Percentiles rank a stretch among this genome's conserved stretches.
Conservation (phyloP, 2,113 vertebrate species). For the Seriola rivoliana region DNA sequence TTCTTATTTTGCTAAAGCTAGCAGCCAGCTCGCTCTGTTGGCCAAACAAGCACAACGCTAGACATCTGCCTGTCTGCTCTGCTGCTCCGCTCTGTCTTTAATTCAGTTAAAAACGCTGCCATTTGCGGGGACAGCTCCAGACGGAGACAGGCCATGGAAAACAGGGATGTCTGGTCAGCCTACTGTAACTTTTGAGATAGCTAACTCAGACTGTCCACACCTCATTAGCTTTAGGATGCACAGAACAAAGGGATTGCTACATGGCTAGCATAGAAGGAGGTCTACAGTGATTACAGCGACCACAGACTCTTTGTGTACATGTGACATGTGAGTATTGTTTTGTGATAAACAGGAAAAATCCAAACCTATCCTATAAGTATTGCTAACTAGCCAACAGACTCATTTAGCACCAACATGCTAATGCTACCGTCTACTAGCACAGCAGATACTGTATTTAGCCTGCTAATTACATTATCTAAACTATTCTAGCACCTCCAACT, state of each 20-base stretch:
- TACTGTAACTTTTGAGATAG: not conserved
- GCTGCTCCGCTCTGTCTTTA: too few relatives aligned
- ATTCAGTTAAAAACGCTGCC: too few relatives aligned
- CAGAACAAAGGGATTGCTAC: not conserved
- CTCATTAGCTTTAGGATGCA: not conserved
- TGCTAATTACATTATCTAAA: not conserved
- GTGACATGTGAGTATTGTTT: not conserved
- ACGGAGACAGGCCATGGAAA: too few relatives aligned
- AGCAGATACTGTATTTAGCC: not conserved
- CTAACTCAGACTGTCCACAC: not conserved
- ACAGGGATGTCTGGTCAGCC: too few relatives aligned
- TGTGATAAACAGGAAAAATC: not conserved
- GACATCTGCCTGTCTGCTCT: too few relatives aligned
- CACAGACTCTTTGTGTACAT: too few relatives aligned
- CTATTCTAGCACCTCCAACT: not conserved
- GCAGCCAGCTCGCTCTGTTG: too few relatives aligned
- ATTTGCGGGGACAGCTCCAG: too few relatives aligned
- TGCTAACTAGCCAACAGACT: not conserved
- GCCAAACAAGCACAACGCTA: too few relatives aligned
- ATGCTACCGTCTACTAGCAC: not conserved
- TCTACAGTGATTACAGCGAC: not conserved
- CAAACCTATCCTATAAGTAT: not conserved
- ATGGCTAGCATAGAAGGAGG: not conserved
- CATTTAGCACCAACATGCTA: not conserved
- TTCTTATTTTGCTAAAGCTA: too few relatives aligned